A percentile compares a stretch with the other conserved stretches of the same genome.
These are phyloP conservation scores for Procambarus virginalis DNA, from an alignment of 1,140 invertebrate species.

Conservation along the genomic window DNA sequence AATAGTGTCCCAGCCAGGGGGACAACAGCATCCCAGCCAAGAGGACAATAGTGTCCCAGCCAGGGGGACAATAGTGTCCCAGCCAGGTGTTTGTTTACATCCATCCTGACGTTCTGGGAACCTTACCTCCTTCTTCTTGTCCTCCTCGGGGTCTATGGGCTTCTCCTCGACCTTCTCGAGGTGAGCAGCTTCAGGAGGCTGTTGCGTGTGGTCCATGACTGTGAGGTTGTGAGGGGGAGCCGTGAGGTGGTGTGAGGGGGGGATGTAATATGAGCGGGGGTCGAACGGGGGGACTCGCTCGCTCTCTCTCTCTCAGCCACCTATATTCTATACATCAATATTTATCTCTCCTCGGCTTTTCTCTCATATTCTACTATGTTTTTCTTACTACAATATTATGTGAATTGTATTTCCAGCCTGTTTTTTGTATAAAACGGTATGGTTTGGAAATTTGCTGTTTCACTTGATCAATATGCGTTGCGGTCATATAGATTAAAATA, in stretches of 20 bases:
- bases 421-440: too few relatives aligned
- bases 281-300: not conserved
- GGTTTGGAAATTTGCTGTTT: too few relatives aligned
- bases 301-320: not conserved
- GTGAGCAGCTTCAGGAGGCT: not conserved
- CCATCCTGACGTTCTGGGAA: not conserved
- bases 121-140: conserved; percentile 26
- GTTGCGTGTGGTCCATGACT: conserved; percentile 24
- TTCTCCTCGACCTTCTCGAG: conserved; percentile 48
- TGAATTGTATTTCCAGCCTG: too few relatives aligned
- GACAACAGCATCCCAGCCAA: too few relatives aligned
- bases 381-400: too few relatives aligned
- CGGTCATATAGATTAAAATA: too few relatives aligned
- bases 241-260: not conserved
- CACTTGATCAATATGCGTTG: too few relatives aligned
- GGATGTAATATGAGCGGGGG: not conserved
- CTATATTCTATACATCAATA: not conserved
- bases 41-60: too few relatives aligned
- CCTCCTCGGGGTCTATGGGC: conserved; percentile 2
- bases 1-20: too few relatives aligned
- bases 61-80: too few relatives aligned
- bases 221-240: not conserved
- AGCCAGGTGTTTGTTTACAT: conserved; percentile 26
- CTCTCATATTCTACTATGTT: too few relatives aligned
- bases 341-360: not conserved